A percentile compares a stretch with the other conserved stretches of the same genome.
phyloP scores from a whole-genome alignment of 2,797 vertebrate species.

The Aphelocoma californica region DNA sequence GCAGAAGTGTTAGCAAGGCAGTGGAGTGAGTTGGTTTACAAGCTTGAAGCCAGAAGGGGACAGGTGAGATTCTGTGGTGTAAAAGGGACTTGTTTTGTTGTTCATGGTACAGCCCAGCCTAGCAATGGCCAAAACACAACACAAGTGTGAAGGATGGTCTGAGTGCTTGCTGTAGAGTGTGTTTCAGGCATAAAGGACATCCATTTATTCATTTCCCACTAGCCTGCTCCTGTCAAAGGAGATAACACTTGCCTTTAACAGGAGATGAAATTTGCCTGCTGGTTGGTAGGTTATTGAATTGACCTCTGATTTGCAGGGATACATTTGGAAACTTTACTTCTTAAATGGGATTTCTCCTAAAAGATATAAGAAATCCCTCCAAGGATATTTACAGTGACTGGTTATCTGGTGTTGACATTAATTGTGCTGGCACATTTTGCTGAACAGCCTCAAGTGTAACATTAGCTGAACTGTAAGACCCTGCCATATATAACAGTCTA shows the following conservation, averaged over 20 bases:
- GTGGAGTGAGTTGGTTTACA: not conserved
- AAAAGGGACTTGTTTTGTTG: not conserved
- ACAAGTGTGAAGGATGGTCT: not conserved
- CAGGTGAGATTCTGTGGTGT: not conserved
- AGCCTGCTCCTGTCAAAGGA: conserved; percentile 28
- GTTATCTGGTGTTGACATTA: conserved; percentile 55
- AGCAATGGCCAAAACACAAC: not conserved
- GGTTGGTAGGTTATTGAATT: conserved; percentile 13
- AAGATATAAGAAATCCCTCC: conserved; percentile 30
- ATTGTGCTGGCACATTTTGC: conserved; percentile 56
- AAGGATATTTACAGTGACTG: conserved; percentile 52
- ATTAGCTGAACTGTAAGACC: conserved; percentile 51
- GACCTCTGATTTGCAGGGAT: conserved; percentile 44
- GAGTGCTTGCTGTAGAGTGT: not conserved
- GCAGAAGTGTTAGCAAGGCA: not conserved
- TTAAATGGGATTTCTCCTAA: conserved; percentile 50
- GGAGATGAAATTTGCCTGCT: conserved; percentile 40
- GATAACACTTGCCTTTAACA: not conserved
- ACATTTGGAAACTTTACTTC: conserved; percentile 53
- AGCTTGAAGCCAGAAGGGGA: not conserved
- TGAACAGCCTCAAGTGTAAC: conserved; percentile 47
- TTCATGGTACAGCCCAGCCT: not conserved
- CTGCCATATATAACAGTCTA: conserved; percentile 20
- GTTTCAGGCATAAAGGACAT: not conserved
- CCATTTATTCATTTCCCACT: not conserved